Base-by-base conservation (phyloP, 2,113 vertebrate species). In the Rhinogobius similis region DNA sequence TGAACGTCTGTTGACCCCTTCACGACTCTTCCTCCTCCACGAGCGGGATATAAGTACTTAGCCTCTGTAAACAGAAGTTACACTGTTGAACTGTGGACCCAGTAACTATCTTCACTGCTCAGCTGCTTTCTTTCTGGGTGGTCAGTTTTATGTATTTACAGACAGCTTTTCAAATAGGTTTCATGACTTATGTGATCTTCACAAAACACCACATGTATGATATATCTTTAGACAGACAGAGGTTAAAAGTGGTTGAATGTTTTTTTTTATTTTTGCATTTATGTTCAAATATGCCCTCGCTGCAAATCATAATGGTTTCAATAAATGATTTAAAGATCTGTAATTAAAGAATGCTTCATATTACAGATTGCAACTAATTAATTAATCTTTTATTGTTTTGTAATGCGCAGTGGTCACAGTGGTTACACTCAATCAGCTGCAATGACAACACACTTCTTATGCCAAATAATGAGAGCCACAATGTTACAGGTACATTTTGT, bases 1-100 rank as follows among this genome's bases (percentile, higher is more conserved):
- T 89, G 80, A 87, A 75, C 70, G 70, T 83, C 82, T 77, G 84
- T 85, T 87, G 86, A 89, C 88, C 85, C 67, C 73, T 81, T 87
- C 73, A 78, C 82, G 75, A 79, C 83, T 76, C 68, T 82, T 77
- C 61, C 62, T 70, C 53, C 76, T 73, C 41, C 73, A 77, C 77
- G 78, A 76, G 74, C 78, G 66, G 84, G 81, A 79, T 83, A 88
- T 86, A 65, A 86, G 71, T 87, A 85, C 88, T 91, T 90, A 84
- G 72, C 78, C 80, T 88, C 83, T 78, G 72, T 90, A 90, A 90
- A 91, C 83, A 91, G 75, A 70, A 73, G 83, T 81, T 83, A 79
- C 55, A 46, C 76, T 73, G 82, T 76, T 90, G 88, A 90, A 82
- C 89, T 89, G 5, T 78, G 72, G 83, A 84, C 85, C 78, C 78